Base-by-base conservation (phyloP, 1,140 invertebrate genomes). In the Potamilus streckersoni region DNA sequence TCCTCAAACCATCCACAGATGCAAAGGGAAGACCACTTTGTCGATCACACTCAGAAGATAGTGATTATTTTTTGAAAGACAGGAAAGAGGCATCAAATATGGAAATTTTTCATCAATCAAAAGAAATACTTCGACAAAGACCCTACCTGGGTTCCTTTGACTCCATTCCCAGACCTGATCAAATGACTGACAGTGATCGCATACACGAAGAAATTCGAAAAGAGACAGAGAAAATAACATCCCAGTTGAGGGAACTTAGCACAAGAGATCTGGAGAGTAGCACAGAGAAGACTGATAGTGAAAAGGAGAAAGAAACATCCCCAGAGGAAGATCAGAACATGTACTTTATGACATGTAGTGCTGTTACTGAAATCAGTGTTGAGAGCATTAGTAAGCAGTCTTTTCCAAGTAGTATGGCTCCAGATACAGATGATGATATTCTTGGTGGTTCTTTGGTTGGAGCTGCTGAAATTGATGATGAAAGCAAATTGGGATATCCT, bases 81-180 rank as follows among this genome's bases (percentile, higher is more conserved):
- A 78, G 80, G 64, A 87, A 86, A 73, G 80, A 86, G 59, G 71
- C 74, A 16, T 81, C 82, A 20, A 87, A 94, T 92, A 79, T 79
- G 76, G 80, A 83, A 63, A 76, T 84, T 31, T 79, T 75, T 49
- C 78, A 81, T 71, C 69, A 69, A 59, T 61, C 31, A 58, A 68
- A 62, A 23, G 38, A 55, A n/a, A 74, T 67, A 27, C 49, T 57
- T 23, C 31, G 56, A n/a, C 71, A 78, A 59, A 65, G 77, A 19
- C 69, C 73, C n/a, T 80, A 74, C 13, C 64, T 74, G 16, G 79
- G 80, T 23, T 79, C 81, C 6, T 68, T 80, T 27, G 38, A 67
- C 20, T 49, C 65, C 38, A 55, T 27, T 13, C 65, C 14, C 19
- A 61, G 20, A 27, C 2, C 59, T 72, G 38, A 31, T 56, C 60